These are phyloP conservation scores for Clarias pachynema DNA, from an alignment of 2,797 vertebrate genomes.

Conservation along the genomic window DNA sequence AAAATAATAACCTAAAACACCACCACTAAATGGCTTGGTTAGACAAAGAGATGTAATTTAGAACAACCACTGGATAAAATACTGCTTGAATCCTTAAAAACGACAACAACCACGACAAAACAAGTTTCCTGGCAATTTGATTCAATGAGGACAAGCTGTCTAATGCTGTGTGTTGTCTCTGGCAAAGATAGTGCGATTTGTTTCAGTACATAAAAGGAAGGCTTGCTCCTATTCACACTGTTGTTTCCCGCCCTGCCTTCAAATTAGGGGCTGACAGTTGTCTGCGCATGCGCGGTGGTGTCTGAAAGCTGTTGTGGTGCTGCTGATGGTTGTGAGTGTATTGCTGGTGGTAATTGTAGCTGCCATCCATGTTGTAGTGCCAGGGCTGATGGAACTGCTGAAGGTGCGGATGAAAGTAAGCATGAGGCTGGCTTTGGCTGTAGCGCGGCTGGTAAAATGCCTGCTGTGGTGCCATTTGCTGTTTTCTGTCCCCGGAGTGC, in stretches of 20 bases:
- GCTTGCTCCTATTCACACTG: conserved; percentile 77
- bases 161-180: conserved; percentile 73
- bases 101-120: no score
- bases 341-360: conserved; percentile 65
- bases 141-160: conserved; percentile 62
- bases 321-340: conserved; percentile 75
- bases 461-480: conserved; percentile 73
- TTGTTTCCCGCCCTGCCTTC: conserved; percentile 91
- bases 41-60: conserved; percentile 64
- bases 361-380: conserved; percentile 68
- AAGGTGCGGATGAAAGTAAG: conserved; percentile 55
- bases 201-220: conserved; percentile 30
- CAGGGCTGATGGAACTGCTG: conserved; percentile 79
- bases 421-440: conserved; percentile 71
- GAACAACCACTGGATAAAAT: conserved; percentile 69
- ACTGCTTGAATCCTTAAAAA: conserved; percentile 50
- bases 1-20: no score
- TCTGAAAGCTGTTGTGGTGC: conserved; percentile 81
- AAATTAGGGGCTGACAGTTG: conserved; percentile 96
- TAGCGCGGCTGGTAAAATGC: conserved; percentile 77
- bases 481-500: conserved; percentile 68
- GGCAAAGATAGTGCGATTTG: conserved; percentile 33
- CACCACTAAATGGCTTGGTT: conserved; percentile 1
- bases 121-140: conserved; percentile 63
- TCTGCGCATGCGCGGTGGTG: conserved; percentile 92